Conservation (phyloP, 1,140 invertebrate genomes). For the Ctenoplectra terminalis region DNA sequence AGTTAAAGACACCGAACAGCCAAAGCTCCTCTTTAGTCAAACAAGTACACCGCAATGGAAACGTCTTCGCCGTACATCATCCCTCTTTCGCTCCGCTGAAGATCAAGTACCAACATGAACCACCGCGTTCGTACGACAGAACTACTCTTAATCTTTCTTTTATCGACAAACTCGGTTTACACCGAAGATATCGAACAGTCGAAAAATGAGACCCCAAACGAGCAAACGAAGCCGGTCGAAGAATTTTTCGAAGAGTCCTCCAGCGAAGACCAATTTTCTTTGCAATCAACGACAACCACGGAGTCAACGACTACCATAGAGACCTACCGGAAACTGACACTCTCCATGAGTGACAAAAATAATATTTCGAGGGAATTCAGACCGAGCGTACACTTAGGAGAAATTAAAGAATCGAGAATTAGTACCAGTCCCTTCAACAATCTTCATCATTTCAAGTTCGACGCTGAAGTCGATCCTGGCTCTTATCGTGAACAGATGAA, state of each 20-base stretch:
- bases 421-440: conserved; percentile 64
- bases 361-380: conserved; percentile 55
- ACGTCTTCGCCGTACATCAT: not conserved
- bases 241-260: conserved; percentile 20
- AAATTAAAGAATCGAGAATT: conserved; percentile 63
- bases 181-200: not conserved
- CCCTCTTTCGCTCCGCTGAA: not conserved
- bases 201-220: not conserved
- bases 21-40: conserved; percentile 37
- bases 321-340: not conserved
- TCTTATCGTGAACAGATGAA: conserved; percentile 19
- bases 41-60: conserved; percentile 32
- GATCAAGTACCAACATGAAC: conserved; percentile 11
- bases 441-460: conserved; percentile 61
- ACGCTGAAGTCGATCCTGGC: conserved; percentile 46
- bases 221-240: not conserved
- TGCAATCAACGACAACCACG: conserved; percentile 4
- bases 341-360: not conserved
- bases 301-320: not conserved
- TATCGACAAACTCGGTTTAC: not conserved
- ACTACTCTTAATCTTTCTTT: not conserved
- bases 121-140: not conserved
- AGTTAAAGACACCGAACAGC: conserved; percentile 48
- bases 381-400: conserved; percentile 73
- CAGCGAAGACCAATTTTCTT: conserved; percentile 6